Conservation (phyloP, 2,888 invertebrate genomes). For the Gibbula magus region DNA sequence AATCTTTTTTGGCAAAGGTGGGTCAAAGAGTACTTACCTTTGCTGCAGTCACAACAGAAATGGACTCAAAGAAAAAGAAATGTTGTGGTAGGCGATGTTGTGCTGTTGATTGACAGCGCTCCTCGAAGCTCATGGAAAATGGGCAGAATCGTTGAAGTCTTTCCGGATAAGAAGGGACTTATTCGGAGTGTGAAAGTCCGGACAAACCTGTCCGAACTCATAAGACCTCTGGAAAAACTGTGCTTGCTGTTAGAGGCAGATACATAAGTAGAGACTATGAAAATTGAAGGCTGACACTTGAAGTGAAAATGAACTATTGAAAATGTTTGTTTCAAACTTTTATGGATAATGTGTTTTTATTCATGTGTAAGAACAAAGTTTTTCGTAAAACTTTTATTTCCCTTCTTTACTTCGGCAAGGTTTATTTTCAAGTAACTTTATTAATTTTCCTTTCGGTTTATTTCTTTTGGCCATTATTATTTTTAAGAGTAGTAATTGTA, state of each 20-base stretch:
- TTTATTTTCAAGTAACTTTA: neutral
- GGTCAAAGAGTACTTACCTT: neutral
- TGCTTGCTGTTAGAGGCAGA: constrained; percentile 21
- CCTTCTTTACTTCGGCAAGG: neutral
- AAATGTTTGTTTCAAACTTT: too few relatives aligned
- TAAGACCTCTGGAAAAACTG: constrained; percentile 23
- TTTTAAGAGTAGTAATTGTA: neutral
- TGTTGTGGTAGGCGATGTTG: neutral
- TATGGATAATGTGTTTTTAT: too few relatives aligned
- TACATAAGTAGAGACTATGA: neutral
- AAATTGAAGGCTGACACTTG: neutral
- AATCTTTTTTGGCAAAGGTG: constrained; percentile 12
- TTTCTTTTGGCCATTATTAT: too few relatives aligned
- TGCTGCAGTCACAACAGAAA: neutral
- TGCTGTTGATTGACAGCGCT: neutral
- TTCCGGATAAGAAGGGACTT: neutral
- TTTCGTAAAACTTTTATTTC: too few relatives aligned
- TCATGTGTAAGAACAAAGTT: too few relatives aligned
- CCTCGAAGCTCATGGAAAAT: neutral
- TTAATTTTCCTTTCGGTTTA: neutral
- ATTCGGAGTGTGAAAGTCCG: neutral
- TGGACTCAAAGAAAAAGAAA: neutral
- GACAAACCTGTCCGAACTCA: neutral
- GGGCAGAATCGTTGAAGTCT: neutral
- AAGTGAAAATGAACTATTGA: too few relatives aligned